Percentiles rank a stretch among this genome's conserved stretches.
These are phyloP conservation scores for Tridacna gigas DNA, from an alignment of 2,888 invertebrate genomes.

Conservation along the genomic window DNA sequence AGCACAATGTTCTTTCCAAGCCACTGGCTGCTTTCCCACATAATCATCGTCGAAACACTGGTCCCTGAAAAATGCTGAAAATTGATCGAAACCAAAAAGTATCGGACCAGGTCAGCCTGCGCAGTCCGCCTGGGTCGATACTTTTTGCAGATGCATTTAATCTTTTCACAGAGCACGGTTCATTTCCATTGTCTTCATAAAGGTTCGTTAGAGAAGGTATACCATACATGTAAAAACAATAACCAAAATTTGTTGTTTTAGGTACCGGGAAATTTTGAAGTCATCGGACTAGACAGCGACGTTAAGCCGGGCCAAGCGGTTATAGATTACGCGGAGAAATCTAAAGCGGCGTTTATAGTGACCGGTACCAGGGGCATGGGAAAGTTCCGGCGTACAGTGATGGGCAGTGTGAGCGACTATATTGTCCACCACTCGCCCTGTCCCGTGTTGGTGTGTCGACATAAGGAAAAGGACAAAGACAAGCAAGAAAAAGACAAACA, in stretches of 20 bases:
- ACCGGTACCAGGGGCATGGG: slow-evolving; percentile 75
- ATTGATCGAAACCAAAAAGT: too few relatives aligned
- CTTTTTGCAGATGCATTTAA: too few relatives aligned
- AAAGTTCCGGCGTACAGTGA: slow-evolving; percentile 71
- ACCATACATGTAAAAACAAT: too few relatives aligned
- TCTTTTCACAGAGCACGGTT: too few relatives aligned
- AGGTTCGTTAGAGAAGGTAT: too few relatives aligned
- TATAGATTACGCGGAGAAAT: slow-evolving; percentile 64
- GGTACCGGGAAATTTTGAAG: slow-evolving; percentile 67
- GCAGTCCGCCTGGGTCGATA: too few relatives aligned
- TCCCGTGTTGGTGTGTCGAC: slow-evolving; percentile 69
- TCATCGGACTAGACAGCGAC: slow-evolving; percentile 69
- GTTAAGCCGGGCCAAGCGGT: slow-evolving; percentile 72
- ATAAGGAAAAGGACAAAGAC: slow-evolving; percentile 42
- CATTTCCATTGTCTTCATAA: too few relatives aligned
- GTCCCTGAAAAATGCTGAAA: too few relatives aligned
- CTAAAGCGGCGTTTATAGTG: slow-evolving; percentile 69
- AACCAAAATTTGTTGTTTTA: slow-evolving; percentile 51
- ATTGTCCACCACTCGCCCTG: slow-evolving; percentile 74
- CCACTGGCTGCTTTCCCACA: too few relatives aligned
- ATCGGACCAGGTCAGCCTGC: too few relatives aligned
- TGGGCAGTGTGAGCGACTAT: slow-evolving; percentile 75
- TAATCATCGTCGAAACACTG: too few relatives aligned
- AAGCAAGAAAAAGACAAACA: background rate
- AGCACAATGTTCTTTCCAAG: too few relatives aligned